These are phyloP conservation scores for Clivina fossor DNA, from an alignment of 2,888 invertebrate species.

Conservation along the genomic window DNA sequence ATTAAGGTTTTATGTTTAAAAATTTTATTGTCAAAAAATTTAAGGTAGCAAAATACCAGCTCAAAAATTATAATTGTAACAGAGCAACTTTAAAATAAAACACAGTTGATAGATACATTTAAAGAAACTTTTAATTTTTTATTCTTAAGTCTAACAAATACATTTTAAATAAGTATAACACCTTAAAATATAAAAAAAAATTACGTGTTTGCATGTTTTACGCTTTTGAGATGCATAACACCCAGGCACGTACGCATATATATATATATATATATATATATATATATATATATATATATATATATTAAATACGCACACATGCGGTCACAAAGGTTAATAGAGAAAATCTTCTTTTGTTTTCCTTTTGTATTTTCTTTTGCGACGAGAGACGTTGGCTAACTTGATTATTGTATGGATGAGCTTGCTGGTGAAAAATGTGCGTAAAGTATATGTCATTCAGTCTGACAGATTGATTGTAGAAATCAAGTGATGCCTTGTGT, in stretches of 20 bases:
- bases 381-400: conserved; percentile 1
- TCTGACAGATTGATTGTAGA: conserved; percentile 16
- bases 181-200: too few relatives aligned
- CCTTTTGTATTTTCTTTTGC: conserved; percentile 24
- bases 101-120: too few relatives aligned
- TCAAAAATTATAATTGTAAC: too few relatives aligned
- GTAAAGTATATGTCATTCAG: conserved; percentile 12
- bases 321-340: conserved; percentile 40
- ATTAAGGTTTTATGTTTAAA: too few relatives aligned
- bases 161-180: too few relatives aligned
- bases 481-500: conserved; percentile 2
- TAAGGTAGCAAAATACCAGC: too few relatives aligned
- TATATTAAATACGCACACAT: background rate
- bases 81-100: too few relatives aligned
- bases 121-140: too few relatives aligned
- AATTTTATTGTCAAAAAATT: too few relatives aligned
- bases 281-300: conserved; percentile 9
- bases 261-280: background rate
- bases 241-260: background rate
- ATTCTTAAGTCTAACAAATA: too few relatives aligned
- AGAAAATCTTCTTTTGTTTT: too few relatives aligned
- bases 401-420: conserved; percentile 20
- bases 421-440: conserved; percentile 7
- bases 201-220: too few relatives aligned
- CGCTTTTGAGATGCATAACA: background rate